These are phyloP conservation scores for Agonopterix heracliana DNA, from an alignment of 2,888 invertebrate species.

Conservation along the genomic window DNA sequence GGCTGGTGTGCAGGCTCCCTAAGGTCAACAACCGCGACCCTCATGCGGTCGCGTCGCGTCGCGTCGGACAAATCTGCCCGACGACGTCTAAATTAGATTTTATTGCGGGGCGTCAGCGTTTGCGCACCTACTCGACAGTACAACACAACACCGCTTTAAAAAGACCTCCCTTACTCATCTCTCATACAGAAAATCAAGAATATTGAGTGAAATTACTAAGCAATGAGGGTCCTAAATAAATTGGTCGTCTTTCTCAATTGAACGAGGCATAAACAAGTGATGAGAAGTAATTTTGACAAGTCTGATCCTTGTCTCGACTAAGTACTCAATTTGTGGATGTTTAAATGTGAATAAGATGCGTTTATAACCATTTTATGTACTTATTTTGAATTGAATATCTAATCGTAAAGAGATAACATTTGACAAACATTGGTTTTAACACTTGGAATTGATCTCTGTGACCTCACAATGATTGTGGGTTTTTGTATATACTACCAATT, in stretches of 20 bases:
- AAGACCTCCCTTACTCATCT: slow-evolving; percentile 23
- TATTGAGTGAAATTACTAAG: slow-evolving; percentile 2
- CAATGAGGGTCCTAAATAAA: slow-evolving; percentile 28
- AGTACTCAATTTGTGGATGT: slow-evolving; percentile 22
- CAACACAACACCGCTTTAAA: slow-evolving; percentile 34
- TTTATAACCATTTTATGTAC: background rate
- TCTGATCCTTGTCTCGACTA: slow-evolving; percentile 35
- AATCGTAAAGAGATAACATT: background rate
- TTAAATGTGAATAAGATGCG: slow-evolving; percentile 16
- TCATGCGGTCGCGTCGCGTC: slow-evolving; percentile 42
- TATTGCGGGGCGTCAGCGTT: slow-evolving; percentile 68
- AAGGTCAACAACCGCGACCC: slow-evolving; percentile 70
- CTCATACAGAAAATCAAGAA: slow-evolving; percentile 4
- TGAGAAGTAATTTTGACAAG: slow-evolving; percentile 54
- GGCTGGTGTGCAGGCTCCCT: background rate
- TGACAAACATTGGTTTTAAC: background rate
- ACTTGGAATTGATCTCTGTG: background rate
- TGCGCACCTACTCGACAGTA: slow-evolving; percentile 30
- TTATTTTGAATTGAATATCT: background rate
- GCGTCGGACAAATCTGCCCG: slow-evolving; percentile 67
- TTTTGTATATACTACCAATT: too few species aligned
- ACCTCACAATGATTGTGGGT: background rate
- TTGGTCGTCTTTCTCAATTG: slow-evolving; percentile 53
- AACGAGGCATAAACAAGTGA: slow-evolving; percentile 55
- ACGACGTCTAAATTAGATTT: slow-evolving; percentile 75